Evolutionary conservation across 2,113 vertebrate genomes (phyloP).

Genomic region (Hemibagrus wyckioides): DNA sequence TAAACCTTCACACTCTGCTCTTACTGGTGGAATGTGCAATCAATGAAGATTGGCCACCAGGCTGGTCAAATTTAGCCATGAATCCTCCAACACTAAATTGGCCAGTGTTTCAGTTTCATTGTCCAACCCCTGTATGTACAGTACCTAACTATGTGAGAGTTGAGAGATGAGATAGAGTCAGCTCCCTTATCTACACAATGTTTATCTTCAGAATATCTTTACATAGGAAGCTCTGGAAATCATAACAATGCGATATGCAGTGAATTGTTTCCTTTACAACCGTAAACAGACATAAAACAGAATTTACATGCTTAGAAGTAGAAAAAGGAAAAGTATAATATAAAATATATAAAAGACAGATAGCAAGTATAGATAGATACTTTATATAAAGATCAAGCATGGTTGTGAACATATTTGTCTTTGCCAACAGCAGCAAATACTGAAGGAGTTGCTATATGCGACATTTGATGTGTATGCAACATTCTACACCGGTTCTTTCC

Average conservation of each 20-base stretch:
- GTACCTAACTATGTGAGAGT: background rate
- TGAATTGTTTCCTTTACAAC: background rate
- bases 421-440: background rate
- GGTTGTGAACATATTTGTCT: background rate
- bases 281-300: background rate
- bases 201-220: background rate
- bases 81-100: too few relatives aligned
- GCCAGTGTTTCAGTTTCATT: too few relatives aligned
- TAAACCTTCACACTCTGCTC: too few relatives aligned
- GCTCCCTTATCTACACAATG: background rate
- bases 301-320: background rate
- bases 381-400: background rate
- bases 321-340: background rate
- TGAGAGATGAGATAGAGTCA: background rate
- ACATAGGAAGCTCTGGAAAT: background rate
- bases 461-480: background rate
- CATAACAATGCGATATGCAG: too few relatives aligned
- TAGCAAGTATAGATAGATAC: background rate
- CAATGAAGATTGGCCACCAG: too few relatives aligned
- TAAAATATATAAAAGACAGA: background rate
- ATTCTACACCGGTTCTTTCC: background rate
- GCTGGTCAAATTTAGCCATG: too few relatives aligned
- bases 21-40: too few relatives aligned
- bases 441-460: background rate
- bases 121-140: too few relatives aligned